Evolutionary conservation across 2,888 invertebrate species (phyloP).

Genomic region (Anthoptus insignis): DNA sequence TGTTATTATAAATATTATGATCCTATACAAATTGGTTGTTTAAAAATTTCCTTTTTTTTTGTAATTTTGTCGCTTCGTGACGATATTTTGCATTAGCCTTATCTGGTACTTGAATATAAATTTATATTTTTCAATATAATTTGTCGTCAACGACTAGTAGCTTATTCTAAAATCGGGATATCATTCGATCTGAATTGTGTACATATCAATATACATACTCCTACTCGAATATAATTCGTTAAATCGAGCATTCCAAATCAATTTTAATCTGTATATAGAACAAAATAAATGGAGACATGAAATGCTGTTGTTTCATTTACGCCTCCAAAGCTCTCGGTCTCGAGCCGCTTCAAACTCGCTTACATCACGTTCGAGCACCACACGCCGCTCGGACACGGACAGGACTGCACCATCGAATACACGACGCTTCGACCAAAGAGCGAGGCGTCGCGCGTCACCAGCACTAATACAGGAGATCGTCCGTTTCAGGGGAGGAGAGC

Average conservation of each 20-base stretch:
- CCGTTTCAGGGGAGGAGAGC: constrained; percentile 77
- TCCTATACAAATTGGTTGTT: too few species aligned
- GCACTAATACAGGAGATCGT: constrained; percentile 39
- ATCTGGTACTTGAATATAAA: too few species aligned
- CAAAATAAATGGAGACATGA: constrained; percentile 26
- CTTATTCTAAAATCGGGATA: constrained; percentile 11
- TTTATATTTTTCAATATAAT: background rate
- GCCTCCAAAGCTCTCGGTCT: background rate
- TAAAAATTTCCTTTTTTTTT: too few species aligned
- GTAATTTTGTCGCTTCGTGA: too few species aligned
- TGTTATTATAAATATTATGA: too few species aligned
- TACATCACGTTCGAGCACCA: background rate
- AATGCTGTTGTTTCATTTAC: constrained; percentile 33
- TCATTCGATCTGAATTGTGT: constrained; percentile 37
- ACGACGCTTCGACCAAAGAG: constrained; percentile 25
- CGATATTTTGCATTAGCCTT: too few species aligned
- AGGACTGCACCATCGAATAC: constrained; percentile 12
- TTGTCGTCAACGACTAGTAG: background rate
- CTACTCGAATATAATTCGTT: constrained; percentile 32
- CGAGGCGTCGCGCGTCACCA: background rate
- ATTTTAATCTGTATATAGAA: constrained; percentile 20
- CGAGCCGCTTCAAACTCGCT: background rate
- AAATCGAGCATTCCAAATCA: constrained; percentile 30
- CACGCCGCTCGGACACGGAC: background rate
- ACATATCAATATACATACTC: constrained; percentile 39